Evolutionary conservation across 2,113 vertebrate species (phyloP), one percentile per base, ranked within the genome.

Genomic region (Perca flavescens): DNA sequence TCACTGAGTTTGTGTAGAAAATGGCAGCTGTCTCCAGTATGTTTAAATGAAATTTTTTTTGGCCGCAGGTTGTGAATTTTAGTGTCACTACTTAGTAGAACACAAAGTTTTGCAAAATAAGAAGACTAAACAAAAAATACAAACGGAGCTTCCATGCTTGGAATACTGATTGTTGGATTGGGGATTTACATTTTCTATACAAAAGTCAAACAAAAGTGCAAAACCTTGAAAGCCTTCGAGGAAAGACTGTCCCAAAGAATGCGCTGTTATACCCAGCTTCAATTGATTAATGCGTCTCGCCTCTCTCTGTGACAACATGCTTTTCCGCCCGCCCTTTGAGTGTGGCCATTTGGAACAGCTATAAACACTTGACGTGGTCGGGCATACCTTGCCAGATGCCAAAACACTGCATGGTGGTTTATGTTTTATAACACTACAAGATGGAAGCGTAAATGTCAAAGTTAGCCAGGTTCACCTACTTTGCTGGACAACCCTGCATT

Each of bases 1-100:
- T 74, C 64, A 16, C 56, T 21, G 43, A 79, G 40, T 83, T 74
- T 71, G 36, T 66, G 36, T n/a, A 49, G 69, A 63, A 22, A 56
- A 72, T 47, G 16, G 49, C 77, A 66, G 43, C 25, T 49, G 6
- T 67, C 14, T 57, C 9, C 28, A n/a, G 28, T n/a, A 14, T 34
- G 49, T 81, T 82, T 14, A 28, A 70, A 72, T 36, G 11, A 0
- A 21, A 0, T 19, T 52, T 77, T 80, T 64, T 63, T 7, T 74
- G 43, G 16, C 22, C 60, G 50, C 47, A 66, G 16, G 31, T 49
- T 2, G 13, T 22, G 49, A 77, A 76, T 52, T 54, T 53, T 5
- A 65, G 15, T 56, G 65, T 50, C 46, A 57, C n/a, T 11, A 28
- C 31, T 25, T 34, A 19, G 31, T 81, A 5, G 2, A 65, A 73